Conservation (phyloP, 2,113 vertebrate species). For the Ursus arctos region DNA sequence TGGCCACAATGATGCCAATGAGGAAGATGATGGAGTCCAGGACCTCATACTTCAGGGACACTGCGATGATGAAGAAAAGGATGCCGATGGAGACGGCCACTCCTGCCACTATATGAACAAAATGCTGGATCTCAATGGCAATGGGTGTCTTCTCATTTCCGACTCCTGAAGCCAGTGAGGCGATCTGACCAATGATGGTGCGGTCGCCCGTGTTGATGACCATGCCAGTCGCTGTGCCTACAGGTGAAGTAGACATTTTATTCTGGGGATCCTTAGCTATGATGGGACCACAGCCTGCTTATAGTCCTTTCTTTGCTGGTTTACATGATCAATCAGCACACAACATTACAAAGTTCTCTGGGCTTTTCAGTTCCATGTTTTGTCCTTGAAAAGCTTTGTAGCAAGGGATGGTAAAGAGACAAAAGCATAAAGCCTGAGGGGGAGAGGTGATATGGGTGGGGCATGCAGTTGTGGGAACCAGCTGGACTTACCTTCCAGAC, state of each 20-base stretch:
- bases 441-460: neutral
- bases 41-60: constrained; percentile 87
- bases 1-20: constrained; percentile 92
- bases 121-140: constrained; percentile 90
- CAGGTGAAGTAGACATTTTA: neutral
- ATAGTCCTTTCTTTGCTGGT: neutral
- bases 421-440: neutral
- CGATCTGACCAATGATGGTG: constrained; percentile 90
- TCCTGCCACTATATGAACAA: constrained; percentile 90
- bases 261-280: neutral
- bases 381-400: neutral
- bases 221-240: constrained; percentile 89
- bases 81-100: constrained; percentile 88
- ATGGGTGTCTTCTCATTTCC: constrained; percentile 91
- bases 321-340: neutral
- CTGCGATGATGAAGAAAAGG: constrained; percentile 90
- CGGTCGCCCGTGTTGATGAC: constrained; percentile 90
- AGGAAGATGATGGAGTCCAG: constrained; percentile 91
- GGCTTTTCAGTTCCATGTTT: neutral
- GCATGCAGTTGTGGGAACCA: neutral
- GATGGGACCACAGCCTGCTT: neutral
- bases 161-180: constrained; percentile 88
- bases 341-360: neutral
- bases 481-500: constrained; percentile 88
- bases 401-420: neutral